Percentiles rank a stretch among this genome's conserved stretches.
Conservation (phyloP, 1,140 invertebrate genomes). For the Scaptomyza hsui region DNA sequence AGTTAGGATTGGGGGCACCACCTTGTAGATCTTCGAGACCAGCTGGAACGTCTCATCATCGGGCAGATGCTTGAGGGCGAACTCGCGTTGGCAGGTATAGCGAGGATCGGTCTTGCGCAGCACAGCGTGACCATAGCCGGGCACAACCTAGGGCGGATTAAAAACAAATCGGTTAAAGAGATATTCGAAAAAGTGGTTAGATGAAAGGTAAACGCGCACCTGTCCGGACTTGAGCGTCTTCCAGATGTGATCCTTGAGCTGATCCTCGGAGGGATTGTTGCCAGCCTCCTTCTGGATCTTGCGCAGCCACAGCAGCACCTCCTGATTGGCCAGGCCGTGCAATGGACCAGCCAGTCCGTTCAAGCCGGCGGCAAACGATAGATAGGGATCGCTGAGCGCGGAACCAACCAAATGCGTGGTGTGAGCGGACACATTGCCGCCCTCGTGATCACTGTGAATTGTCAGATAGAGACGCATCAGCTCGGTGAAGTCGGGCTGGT, state of each 20-base stretch:
- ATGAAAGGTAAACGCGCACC: conserved; percentile 31
- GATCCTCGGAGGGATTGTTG: conserved; percentile 92
- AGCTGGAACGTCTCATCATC: conserved; percentile 96
- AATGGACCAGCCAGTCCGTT: conserved; percentile 97
- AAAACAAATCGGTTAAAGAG: conserved; percentile 2
- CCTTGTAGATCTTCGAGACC: conserved; percentile 96
- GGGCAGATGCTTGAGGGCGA: conserved; percentile 96
- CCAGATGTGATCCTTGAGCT: conserved; percentile 97
- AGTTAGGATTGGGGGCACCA: conserved; percentile 96
- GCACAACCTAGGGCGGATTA: conserved; percentile 91
- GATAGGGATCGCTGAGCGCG: conserved; percentile 96
- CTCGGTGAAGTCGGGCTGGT: conserved; percentile 94
- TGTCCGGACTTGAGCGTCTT: conserved; percentile 95
- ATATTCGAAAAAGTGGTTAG: background rate
- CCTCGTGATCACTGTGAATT: conserved; percentile 98
- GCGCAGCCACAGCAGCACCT: conserved; percentile 93
- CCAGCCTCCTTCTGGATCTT: conserved; percentile 92
- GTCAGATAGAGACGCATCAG: conserved; percentile 97
- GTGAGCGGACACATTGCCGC: conserved; percentile 98
- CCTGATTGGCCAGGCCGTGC: conserved; percentile 98
- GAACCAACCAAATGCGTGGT: conserved; percentile 97
- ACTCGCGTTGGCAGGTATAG: conserved; percentile 95
- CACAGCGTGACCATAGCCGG: conserved; percentile 98
- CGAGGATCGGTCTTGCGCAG: conserved; percentile 98
- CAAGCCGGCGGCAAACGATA: conserved; percentile 96